Conservation (phyloP, 1,140 invertebrate species). For the Tetranychus cinnabarinus region DNA sequence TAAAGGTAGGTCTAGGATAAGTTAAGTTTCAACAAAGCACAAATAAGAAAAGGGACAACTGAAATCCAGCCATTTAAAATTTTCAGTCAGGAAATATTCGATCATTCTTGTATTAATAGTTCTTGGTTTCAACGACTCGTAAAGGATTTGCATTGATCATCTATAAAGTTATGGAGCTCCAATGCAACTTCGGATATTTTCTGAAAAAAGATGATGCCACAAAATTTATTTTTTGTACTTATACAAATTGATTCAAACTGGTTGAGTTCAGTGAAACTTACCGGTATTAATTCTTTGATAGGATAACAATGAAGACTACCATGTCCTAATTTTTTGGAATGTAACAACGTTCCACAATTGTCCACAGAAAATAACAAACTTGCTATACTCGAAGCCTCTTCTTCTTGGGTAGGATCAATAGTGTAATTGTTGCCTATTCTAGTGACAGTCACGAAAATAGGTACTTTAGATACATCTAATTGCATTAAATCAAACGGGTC, state of each 20-base stretch:
- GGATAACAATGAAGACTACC: slow-evolving; percentile 48
- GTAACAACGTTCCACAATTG: slow-evolving; percentile 36
- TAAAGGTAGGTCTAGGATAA: no score
- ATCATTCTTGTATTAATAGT: no score
- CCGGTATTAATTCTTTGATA: slow-evolving; percentile 38
- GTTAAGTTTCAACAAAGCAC: no score
- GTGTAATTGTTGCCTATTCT: slow-evolving; percentile 67
- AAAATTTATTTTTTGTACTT: no score
- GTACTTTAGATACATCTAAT: slow-evolving; percentile 46
- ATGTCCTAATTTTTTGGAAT: slow-evolving; percentile 42
- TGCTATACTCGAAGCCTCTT: slow-evolving; percentile 61
- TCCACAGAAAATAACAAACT: slow-evolving; percentile 54
- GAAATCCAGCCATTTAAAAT: no score
- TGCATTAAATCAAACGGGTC: slow-evolving; percentile 59
- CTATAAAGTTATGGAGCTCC: no score
- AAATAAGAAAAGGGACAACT: no score
- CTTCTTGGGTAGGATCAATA: slow-evolving; percentile 69
- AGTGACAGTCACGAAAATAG: slow-evolving; percentile 48
- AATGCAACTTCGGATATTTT: no score
- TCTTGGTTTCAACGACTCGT: no score
- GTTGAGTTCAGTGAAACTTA: slow-evolving; percentile 15
- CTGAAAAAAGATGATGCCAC: not conserved
- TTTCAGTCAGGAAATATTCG: no score
- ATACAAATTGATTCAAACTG: no score
- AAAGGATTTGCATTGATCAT: no score